Base-by-base conservation (phyloP, 1,140 invertebrate genomes). In the Goniozus legneri region DNA sequence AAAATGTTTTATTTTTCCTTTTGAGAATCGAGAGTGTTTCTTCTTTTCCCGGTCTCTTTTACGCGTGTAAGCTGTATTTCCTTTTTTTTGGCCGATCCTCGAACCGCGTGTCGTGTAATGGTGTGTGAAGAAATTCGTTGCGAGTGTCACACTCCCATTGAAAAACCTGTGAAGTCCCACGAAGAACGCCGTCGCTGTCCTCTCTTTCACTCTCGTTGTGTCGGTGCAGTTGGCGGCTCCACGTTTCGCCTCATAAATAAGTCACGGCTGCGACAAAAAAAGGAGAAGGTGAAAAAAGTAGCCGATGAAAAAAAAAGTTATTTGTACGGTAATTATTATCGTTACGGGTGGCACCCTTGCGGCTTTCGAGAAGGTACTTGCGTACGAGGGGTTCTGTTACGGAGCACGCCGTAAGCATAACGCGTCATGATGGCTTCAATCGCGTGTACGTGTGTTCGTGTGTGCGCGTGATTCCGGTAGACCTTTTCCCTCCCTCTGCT, bases 81-180 rank as follows among this genome's bases (percentile, higher is more conserved):
- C 18, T 40, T 32, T 21, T 18, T 30, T 14, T 19, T 30, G 3
- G 14, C 8, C 41, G n/a, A 19, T 31, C n/a, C 42, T 36, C 34
- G 34, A 36, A 24, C 8, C 7, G 21, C 20, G 27, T 16, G 27
- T 40, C 1, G 35, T 12, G 40, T 18, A 19, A 2, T 40, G 39
- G 40, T 43, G 50, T 43, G 51, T 50, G 40, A 58, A 61, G 47
- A 42, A 53, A 61, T 61, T 61, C 55, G 58, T 55, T 43, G 58
- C 55, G 52, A 57, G 34, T 38, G 34, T 21, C 22, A 15, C 21
- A 47, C 10, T 22, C 27, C 13, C 13, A 3, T 36, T 37, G 18
- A 13, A 36, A 27, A 40, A 19, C 16, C 27, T 39, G 36, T 54
- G 27, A 44, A 43, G 47, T 54, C 38, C 30, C 24, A 33, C 27